Percentiles rank a stretch among this genome's conserved stretches.
Conservation (phyloP, 2,797 vertebrate genomes). For the Dicrostonyx torquatus region DNA sequence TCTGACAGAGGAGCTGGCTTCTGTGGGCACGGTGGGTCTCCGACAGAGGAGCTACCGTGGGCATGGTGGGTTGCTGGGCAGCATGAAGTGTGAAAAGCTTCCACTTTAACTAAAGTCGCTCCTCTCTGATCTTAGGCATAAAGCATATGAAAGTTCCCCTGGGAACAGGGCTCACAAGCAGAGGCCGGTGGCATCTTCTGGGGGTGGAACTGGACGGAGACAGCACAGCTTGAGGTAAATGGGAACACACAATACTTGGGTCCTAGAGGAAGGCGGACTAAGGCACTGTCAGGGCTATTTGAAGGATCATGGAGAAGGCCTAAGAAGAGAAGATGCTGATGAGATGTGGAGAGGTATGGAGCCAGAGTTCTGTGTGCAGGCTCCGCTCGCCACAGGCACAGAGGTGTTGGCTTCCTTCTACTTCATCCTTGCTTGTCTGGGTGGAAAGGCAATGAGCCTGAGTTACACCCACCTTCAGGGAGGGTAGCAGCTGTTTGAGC, state of each 20-base stretch:
- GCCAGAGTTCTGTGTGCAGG: not conserved
- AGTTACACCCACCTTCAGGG: not conserved
- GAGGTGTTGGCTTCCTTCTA: rapidly evolving
- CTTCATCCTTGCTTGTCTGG: too few species aligned
- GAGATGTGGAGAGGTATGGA: not conserved
- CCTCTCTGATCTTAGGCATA: not conserved
- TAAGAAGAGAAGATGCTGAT: not conserved
- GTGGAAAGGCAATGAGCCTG: too few species aligned
- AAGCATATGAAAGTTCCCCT: not conserved
- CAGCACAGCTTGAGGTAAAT: not conserved
- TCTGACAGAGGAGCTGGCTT: not conserved
- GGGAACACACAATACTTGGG: not conserved
- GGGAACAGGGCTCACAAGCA: not conserved
- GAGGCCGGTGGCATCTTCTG: not conserved
- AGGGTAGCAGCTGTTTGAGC: not conserved
- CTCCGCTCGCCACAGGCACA: not conserved
- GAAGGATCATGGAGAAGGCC: not conserved
- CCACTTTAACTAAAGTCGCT: not conserved
- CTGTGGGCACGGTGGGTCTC: too few species aligned
- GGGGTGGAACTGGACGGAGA: not conserved
- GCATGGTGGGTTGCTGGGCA: not conserved
- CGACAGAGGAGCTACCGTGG: not conserved
- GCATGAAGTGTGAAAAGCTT: not conserved
- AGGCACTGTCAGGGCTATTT: not conserved
- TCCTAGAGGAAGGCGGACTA: not conserved